These are phyloP conservation scores for Coregonus sp. DNA, from an alignment of 2,797 vertebrate species.

Conservation along the genomic window DNA sequence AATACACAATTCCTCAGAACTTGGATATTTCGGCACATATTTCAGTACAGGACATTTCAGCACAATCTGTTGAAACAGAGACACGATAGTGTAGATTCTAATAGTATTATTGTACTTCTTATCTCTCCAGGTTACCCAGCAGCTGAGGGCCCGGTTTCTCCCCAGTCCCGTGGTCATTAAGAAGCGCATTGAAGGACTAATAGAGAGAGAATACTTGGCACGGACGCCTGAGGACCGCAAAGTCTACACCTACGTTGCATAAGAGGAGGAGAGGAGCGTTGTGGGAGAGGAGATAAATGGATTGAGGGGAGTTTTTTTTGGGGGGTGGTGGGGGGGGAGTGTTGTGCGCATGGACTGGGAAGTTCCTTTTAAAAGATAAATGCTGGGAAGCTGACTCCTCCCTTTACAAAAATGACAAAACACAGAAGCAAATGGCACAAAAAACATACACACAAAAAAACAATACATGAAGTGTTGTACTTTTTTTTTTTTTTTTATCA, in stretches of 20 bases:
- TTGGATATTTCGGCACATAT: too few relatives aligned
- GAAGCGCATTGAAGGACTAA: constrained; percentile 99
- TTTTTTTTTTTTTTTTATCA: constrained; percentile 80
- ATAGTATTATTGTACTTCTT: constrained; percentile 27
- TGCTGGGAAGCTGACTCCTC: constrained; percentile 67
- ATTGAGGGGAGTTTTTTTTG: constrained; percentile 45
- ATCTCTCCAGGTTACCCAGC: constrained; percentile 90
- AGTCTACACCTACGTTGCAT: constrained; percentile 98
- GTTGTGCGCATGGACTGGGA: constrained; percentile 94
- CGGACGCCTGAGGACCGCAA: constrained; percentile 98
- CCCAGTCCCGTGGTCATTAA: constrained; percentile 99
- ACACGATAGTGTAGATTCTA: not conserved
- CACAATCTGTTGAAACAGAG: not conserved
- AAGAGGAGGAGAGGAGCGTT: constrained; percentile 69
- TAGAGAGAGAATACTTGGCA: constrained; percentile 99
- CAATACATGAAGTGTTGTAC: constrained; percentile 86
- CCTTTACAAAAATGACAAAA: constrained; percentile 74
- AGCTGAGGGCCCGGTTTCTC: constrained; percentile 93
- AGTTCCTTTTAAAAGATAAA: constrained; percentile 88
- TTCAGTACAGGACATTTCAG: too few relatives aligned
- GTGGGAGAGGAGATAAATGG: not conserved
- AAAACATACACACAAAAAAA: constrained; percentile 66
- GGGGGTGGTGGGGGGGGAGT: constrained; percentile 66
- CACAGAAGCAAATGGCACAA: constrained; percentile 45
- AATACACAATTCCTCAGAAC: too few relatives aligned